Evolutionary conservation across 2,797 vertebrate genomes (phyloP), one percentile per base, ranked within the genome.

Genomic region (Cynodonichthys magdalenae): DNA sequence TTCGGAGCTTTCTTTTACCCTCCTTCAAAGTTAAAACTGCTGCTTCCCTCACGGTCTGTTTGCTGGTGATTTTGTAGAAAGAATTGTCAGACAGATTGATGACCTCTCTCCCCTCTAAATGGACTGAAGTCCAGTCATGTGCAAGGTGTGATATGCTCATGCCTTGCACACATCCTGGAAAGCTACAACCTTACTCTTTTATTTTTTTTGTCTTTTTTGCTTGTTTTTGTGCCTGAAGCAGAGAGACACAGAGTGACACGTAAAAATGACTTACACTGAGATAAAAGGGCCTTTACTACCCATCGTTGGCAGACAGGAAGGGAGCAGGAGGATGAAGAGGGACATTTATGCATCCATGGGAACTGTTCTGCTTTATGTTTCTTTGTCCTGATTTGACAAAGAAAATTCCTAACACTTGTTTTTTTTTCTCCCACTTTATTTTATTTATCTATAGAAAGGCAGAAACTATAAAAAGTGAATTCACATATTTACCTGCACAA

Each of bases 81-180:
- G 68, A 81, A 71, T 67, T 78, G 68, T 85, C 86, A 75, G 69
- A 79, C 77, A 69, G 66, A 79, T 59, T 54, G 66, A 85, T 68
- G 59, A 74, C 75, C 54, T 62, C 61, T 72, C 57, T 59, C 41
- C 24, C 34, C 55, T 75, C 44, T 72, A 73, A 82, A 81, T 78
- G 64, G 73, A 83, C 73, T 70, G 54, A 53, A 44, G 42, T 65
- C 52, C 74, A 74, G 71, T 71, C 78, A 73, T 71, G 71, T 60
- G 19, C 50, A 59, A 77, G 59, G 73, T 79, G 69, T 68, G 63
- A 84, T 75, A 77, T 15, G 56, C 73, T 73, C 61, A 54, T 46
- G 12, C 72, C 69, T 15, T 74, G 42, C 51, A 20, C 18, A 55
- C 58, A 74, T 67, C 18, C 31, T 41, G 39, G 34, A 14, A 15